phyloP scores from a whole-genome alignment of 2,113 vertebrate species.

The Cyprinus carpio region DNA sequence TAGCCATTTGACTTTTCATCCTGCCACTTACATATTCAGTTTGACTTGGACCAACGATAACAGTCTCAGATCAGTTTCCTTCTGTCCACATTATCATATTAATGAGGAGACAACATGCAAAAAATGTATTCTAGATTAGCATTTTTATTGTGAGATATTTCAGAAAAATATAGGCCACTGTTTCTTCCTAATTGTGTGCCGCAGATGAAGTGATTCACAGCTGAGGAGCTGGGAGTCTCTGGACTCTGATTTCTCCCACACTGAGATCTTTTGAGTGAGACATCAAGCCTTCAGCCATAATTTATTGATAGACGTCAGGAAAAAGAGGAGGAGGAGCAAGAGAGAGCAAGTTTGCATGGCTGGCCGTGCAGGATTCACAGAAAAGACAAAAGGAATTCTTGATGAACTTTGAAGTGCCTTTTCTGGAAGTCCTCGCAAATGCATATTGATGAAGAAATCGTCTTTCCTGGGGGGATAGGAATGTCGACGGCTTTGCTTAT shows the following conservation, averaged over 20 bases:
- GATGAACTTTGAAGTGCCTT: conserved; percentile 98
- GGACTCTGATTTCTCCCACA: conserved; percentile 4
- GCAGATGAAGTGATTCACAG: conserved; percentile 13
- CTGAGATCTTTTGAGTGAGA: conserved; percentile 81
- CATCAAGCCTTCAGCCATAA: conserved; percentile 86
- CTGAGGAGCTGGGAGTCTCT: conserved; percentile 21
- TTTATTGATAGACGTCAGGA: conserved; percentile 92
- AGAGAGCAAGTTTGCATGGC: neutral
- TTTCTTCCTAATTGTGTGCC: neutral
- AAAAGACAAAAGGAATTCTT: conserved; percentile 96
- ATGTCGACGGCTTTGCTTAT: conserved; percentile 88
- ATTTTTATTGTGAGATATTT: neutral
- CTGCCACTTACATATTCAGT: conserved; percentile 3
- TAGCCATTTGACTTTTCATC: neutral
- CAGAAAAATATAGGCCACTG: neutral
- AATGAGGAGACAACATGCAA: conserved; percentile 2
- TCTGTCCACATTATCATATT: conserved; percentile 15
- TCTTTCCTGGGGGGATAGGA: conserved; percentile 87
- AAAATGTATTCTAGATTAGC: neutral
- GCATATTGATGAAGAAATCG: conserved; percentile 99
- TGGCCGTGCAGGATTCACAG: conserved; percentile 77
- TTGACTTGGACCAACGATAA: neutral
- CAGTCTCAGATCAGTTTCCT: neutral
- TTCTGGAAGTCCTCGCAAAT: conserved; percentile 96
- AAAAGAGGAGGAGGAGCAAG: conserved; percentile 69